These are phyloP conservation scores for Chelidonichthys spinosus DNA, from an alignment of 2,797 vertebrate genomes.

Conservation along the genomic window DNA sequence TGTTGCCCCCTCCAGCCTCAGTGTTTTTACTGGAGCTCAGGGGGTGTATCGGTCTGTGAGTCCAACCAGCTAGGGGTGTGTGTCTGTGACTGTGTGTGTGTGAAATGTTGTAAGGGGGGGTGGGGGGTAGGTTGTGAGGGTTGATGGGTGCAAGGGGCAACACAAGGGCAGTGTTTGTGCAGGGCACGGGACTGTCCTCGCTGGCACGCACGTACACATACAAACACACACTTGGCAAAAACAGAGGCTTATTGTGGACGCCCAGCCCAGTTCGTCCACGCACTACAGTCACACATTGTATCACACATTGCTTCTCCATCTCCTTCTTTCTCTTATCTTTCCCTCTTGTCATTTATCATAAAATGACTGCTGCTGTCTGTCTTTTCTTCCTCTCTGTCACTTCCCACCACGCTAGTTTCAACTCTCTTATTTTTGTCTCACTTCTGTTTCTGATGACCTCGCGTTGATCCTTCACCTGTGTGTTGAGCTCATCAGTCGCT, in stretches of 20 bases:
- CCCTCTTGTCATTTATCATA: conserved; percentile 23
- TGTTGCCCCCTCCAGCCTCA: conserved; percentile 28
- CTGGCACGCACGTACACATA: conserved; percentile 63
- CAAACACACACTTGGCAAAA: conserved; percentile 61
- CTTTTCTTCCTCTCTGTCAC: not conserved
- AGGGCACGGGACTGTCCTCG: conserved; percentile 76
- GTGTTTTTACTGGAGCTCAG: conserved; percentile 54
- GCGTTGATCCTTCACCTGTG: not conserved
- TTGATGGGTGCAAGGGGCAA: conserved; percentile 65
- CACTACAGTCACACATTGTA: conserved; percentile 75
- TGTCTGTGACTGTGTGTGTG: conserved; percentile 30
- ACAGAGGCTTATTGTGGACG: conserved; percentile 81
- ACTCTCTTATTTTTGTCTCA: not conserved
- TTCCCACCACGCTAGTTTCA: not conserved
- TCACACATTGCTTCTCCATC: conserved; percentile 51
- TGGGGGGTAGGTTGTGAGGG: conserved; percentile 30
- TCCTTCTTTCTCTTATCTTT: conserved; percentile 29
- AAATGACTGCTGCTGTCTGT: not conserved
- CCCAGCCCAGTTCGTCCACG: conserved; percentile 58
- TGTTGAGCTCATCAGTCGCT: not conserved
- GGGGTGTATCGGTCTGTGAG: conserved; percentile 31
- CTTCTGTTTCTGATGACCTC: conserved; percentile 8
- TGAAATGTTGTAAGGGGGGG: conserved; percentile 26
- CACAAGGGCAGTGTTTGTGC: conserved; percentile 82
- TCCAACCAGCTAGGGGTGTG: not conserved